phyloP scores from a whole-genome alignment of 2,113 vertebrate species.

The Cacatua alba region DNA sequence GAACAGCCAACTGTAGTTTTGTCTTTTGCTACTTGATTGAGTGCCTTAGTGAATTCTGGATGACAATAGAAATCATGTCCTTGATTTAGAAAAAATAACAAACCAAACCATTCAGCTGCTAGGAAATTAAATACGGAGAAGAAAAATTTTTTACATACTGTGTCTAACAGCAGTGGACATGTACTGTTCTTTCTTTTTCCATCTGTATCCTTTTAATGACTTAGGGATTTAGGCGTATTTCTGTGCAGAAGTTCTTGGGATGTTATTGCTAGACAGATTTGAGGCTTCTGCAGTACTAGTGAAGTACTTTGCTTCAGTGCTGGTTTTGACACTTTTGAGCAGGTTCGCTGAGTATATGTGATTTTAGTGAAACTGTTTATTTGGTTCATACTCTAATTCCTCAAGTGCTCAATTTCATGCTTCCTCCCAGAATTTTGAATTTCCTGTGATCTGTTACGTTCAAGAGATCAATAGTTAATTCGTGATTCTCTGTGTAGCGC shows the following conservation, averaged over 20 bases:
- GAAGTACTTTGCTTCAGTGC: background rate
- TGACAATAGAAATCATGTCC: background rate
- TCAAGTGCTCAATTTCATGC: background rate
- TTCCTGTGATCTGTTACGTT: background rate
- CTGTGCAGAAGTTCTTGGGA: background rate
- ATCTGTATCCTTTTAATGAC: background rate
- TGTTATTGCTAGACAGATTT: background rate
- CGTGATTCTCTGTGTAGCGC: background rate
- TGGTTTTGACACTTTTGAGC: accelerated
- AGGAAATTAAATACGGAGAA: background rate
- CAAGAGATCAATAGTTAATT: background rate
- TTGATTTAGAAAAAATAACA: background rate
- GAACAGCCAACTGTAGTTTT: background rate
- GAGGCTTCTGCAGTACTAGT: background rate
- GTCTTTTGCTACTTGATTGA: background rate
- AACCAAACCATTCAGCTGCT: background rate
- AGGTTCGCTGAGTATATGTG: background rate
- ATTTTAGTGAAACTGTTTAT: background rate
- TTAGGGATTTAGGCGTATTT: background rate
- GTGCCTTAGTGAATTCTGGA: background rate
- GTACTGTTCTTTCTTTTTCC: background rate
- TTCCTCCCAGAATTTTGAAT: background rate
- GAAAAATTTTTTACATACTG: accelerated
- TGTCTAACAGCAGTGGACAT: background rate
- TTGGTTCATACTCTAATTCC: background rate